phyloP scores from a whole-genome alignment of 2,888 invertebrate species.

The Dryocosmus kuriphilus region DNA sequence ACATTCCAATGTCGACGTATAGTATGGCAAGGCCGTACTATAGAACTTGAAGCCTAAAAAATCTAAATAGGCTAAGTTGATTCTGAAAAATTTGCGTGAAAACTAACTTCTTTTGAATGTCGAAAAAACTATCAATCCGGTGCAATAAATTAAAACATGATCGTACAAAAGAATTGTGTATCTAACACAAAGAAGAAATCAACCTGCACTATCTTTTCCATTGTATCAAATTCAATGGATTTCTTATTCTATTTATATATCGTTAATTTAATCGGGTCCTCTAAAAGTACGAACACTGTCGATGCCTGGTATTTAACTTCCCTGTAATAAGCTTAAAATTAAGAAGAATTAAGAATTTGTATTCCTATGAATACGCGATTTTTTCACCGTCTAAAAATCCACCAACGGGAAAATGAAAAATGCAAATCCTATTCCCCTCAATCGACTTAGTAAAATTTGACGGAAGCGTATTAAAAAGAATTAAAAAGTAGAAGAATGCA shows the following conservation, averaged over 20 bases:
- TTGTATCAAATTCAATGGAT: neutral
- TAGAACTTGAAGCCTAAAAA: constrained; percentile 76
- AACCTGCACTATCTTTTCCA: neutral
- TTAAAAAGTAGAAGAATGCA: too few relatives aligned
- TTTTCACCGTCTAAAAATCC: too few relatives aligned
- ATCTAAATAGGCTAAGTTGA: neutral
- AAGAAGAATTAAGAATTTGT: too few relatives aligned
- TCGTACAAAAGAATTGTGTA: neutral
- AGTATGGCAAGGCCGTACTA: constrained; percentile 86
- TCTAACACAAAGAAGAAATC: neutral
- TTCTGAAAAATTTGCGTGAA: neutral
- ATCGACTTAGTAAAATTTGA: too few relatives aligned
- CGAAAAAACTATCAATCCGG: neutral
- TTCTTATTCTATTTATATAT: neutral
- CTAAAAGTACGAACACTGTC: neutral
- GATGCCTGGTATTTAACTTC: neutral
- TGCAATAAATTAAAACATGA: neutral
- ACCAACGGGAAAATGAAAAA: too few relatives aligned
- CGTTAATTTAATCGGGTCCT: neutral
- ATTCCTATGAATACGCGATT: too few relatives aligned
- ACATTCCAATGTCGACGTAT: constrained; percentile 89
- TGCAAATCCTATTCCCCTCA: too few relatives aligned
- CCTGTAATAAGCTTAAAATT: too few relatives aligned
- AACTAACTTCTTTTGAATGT: neutral
- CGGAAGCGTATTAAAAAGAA: too few relatives aligned